phyloP scores from a whole-genome alignment of 2,797 vertebrate species.

The Tadarida brasiliensis region DNA sequence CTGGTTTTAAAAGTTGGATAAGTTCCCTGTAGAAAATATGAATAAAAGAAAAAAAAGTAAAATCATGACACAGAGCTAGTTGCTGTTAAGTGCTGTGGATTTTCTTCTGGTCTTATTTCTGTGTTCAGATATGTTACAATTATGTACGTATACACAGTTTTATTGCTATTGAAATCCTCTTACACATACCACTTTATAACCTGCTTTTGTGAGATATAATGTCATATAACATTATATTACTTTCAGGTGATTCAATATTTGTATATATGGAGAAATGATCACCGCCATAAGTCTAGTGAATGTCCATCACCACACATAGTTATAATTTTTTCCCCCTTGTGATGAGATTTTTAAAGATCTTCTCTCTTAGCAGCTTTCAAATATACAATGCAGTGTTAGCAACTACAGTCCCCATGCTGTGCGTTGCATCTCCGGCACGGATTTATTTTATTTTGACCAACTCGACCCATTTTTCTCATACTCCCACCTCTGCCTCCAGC shows the following conservation, averaged over 20 bases:
- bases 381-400: neutral
- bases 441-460: neutral
- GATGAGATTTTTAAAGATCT: slow-evolving; percentile 1
- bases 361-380: neutral
- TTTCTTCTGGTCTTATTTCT: neutral
- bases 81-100: neutral
- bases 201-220: neutral
- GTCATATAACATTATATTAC: neutral
- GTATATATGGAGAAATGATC: neutral
- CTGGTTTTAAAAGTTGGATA: slow-evolving; percentile 11
- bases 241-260: neutral
- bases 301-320: neutral
- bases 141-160: neutral
- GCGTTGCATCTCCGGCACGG: neutral
- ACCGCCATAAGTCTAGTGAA: neutral
- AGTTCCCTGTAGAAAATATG: neutral
- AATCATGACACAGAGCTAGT: neutral
- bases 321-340: neutral
- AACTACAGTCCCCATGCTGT: neutral
- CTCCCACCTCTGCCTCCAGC: neutral
- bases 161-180: neutral
- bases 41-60: slow-evolving; percentile 34
- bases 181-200: neutral
- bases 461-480: neutral
- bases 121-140: neutral